Base-by-base conservation (phyloP, 2,113 vertebrate genomes). In the Sander lucioperca region DNA sequence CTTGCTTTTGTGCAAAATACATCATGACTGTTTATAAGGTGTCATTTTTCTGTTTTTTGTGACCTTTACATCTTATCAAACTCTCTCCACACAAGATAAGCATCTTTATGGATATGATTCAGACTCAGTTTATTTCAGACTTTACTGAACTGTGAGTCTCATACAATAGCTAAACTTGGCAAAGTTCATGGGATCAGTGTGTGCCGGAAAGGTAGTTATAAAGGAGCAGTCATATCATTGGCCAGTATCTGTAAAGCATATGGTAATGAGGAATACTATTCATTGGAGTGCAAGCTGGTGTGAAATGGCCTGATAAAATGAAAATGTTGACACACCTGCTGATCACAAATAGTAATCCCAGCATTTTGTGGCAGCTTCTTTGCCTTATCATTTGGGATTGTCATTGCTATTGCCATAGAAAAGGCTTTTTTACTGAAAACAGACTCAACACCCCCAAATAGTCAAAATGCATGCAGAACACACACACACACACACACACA, bases 261-360 rank as follows among this genome's bases (percentile, higher is more conserved):
- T 91, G 90, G 92, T 92, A 91, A 88, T 91, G 78, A 63, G 64
- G 77, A 86, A 93, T 92, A 92, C 91, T 92, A 92, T 93, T 93
- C 85, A 92, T 90, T 93, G 91, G 85, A 94, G 91, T 91, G 91
- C 93, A 93, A 88, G 91, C 90, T 79, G 69, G 85, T 93, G 93
- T 93, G 92, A 93, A 94, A 94, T 93, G 90, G 83, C 83, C 86
- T 85, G 92, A 93, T 93, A 92, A 92, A 84, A 90, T 86, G 87
- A 86, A 78, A 93, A 86, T 87, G 90, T 92, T 93, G 93, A 93
- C 90, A 91, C 89, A 93, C 89, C 88, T 90, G 89, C 89, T 81
- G 92, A 92, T 90, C 89, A 89, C 81, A 86, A 89, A 93, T 86
- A 93, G 88, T 90, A 90, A 91, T 91, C 85, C 82, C 30, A 65